Percentiles rank a stretch among this genome's conserved stretches.
Evolutionary conservation across 2,797 vertebrate genomes (phyloP).

Genomic region (Sebastes aleutianus): DNA sequence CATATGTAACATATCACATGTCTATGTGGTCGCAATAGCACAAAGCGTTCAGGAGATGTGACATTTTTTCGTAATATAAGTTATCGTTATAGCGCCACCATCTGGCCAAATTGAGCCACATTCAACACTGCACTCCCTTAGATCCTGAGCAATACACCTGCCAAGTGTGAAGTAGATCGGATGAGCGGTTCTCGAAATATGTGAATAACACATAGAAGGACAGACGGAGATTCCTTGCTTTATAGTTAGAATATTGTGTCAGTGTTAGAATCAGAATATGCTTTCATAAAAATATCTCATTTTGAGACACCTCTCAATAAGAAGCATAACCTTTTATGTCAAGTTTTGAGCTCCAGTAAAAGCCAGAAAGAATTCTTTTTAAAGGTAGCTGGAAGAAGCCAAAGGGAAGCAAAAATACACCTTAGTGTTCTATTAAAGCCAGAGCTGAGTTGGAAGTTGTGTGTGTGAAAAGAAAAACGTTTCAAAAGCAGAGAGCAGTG

Average conservation of each 20-base stretch:
- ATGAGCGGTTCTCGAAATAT: background rate
- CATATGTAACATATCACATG: no score
- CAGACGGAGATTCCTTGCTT: background rate
- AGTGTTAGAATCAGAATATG: background rate
- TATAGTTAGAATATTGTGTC: background rate
- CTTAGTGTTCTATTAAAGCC: background rate
- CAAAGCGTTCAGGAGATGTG: no score
- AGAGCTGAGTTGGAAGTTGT: background rate
- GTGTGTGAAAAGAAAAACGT: background rate
- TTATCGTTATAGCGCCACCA: no score
- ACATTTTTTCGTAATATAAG: no score
- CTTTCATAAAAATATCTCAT: background rate
- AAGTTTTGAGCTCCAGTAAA: background rate
- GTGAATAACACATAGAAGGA: background rate
- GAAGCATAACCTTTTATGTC: background rate
- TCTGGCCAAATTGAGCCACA: no score
- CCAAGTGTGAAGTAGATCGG: background rate
- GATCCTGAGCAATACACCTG: no score
- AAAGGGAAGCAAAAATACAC: background rate
- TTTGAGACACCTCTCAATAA: background rate
- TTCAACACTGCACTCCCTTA: no score
- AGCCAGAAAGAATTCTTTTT: background rate
- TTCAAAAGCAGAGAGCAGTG: conserved; percentile 21
- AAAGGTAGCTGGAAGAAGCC: background rate
- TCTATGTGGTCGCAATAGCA: no score